Base-by-base conservation (phyloP, 2,888 invertebrate genomes). In the Ceratothoa steindachneri region DNA sequence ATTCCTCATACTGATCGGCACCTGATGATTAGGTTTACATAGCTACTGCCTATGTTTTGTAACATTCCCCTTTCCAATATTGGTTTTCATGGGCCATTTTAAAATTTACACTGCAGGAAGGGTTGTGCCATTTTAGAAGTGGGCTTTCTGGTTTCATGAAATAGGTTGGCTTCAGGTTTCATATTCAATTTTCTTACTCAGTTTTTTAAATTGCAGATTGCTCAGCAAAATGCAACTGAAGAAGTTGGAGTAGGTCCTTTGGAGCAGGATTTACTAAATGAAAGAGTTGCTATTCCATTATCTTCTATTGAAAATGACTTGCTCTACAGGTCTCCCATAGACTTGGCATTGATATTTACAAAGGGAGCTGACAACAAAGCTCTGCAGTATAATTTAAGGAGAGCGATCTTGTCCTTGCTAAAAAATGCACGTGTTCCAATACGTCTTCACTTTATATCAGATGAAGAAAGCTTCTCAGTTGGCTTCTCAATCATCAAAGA, bases 341-440 rank as follows among this genome's bases (percentile, higher is more conserved):
- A 78, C 22, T 24, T 78, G 5, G 78, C 75, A 0, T 29, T 78
- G 5, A 78, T 78, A 66, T 78, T 78, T 72, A 73, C 73, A 19
- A 73, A 74, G 30, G 73, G 73, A n/a, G 53, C 51, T 30, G 69
- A 71, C n/a, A 78, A 69, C 27, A 65, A 30, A 19, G 31, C 41
- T 4, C 67, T 78, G n/a, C 77, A 77, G 53, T 27, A 55, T 41
- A 66, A 78, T 55, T 51, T 78, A 24, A 27, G 66, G 15, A 69
- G 69, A 7, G 78, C 78, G 15, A 69, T 74, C 22, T 67, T 66
- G 4, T 74, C 78, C 15, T 67, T 78, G 30, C 70, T 78, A 27
- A 28, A 7, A 1, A 27, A 55, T 7, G 22, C 75, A 1, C 72
- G 72, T 1, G 75, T 71, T 0, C 78, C 78, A n/a, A 71, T 78